Conservation (phyloP, 2,888 invertebrate genomes). For the Limnephilus auricula region DNA sequence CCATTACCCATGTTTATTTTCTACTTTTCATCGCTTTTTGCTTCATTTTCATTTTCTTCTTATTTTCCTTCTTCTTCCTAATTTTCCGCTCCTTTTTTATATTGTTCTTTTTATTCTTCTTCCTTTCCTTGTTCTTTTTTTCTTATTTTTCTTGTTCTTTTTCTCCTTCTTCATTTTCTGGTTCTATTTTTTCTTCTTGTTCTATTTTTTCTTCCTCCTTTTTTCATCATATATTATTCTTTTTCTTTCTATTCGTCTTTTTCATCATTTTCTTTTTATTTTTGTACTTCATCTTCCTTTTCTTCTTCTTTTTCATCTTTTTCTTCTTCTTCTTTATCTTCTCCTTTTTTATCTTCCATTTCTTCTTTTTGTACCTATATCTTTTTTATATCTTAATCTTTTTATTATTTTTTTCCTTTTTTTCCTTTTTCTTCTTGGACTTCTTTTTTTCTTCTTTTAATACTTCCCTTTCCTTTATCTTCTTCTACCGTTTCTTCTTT, state of each 20-base stretch:
- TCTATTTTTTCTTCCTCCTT: no score
- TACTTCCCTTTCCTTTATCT: no score
- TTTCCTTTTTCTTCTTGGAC: constrained; percentile 23
- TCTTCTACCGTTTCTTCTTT: not conserved
- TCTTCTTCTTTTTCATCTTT: not conserved
- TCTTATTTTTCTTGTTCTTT: not conserved
- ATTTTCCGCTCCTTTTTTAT: no score
- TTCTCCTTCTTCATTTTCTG: not conserved
- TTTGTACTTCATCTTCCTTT: not conserved
- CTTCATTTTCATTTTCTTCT: no score
- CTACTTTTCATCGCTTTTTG: no score
- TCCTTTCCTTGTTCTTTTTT: not conserved
- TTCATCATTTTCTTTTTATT: not conserved
- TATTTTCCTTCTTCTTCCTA: no score
- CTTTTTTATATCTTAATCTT: not conserved
- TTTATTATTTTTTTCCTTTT: not conserved
- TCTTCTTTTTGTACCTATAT: not conserved
- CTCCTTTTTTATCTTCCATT: not conserved
- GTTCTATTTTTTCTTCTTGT: not conserved
- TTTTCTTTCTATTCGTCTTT: not conserved
- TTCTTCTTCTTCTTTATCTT: not conserved
- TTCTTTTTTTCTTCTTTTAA: not conserved
- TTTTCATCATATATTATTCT: no score
- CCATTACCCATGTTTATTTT: no score
- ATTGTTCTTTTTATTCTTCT: not conserved